These are phyloP conservation scores for Rachycentron canadum DNA, from an alignment of 2,797 vertebrate species.

Conservation along the genomic window DNA sequence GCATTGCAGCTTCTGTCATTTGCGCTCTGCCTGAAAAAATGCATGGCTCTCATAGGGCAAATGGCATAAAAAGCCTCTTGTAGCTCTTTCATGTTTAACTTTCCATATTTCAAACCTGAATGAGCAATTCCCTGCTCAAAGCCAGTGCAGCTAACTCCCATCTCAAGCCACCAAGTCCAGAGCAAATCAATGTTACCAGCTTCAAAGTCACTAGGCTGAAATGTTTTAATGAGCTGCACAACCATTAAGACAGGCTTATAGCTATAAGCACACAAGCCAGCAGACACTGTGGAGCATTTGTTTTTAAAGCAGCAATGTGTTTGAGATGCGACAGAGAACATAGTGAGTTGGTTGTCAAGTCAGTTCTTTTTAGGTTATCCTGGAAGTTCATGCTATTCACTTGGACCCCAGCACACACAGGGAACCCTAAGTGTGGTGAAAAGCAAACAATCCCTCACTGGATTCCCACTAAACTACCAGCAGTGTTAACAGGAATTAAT, in stretches of 20 bases:
- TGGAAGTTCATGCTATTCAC: neutral
- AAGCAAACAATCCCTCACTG: slow-evolving; percentile 24
- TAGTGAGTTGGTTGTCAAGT: neutral
- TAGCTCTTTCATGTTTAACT: slow-evolving; percentile 37
- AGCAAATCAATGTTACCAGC: slow-evolving; percentile 34
- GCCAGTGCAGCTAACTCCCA: slow-evolving; percentile 44
- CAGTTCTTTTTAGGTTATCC: neutral
- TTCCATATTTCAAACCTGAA: slow-evolving; percentile 34
- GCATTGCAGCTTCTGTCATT: slow-evolving; percentile 13
- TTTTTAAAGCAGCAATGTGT: neutral
- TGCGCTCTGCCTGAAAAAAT: neutral
- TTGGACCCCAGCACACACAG: neutral
- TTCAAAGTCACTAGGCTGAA: slow-evolving; percentile 40
- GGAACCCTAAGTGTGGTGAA: neutral
- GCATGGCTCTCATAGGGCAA: slow-evolving; percentile 13
- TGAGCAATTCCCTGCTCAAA: slow-evolving; percentile 35
- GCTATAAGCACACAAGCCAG: slow-evolving; percentile 11
- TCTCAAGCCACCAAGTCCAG: slow-evolving; percentile 28
- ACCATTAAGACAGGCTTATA: slow-evolving; percentile 42
- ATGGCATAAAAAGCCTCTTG: slow-evolving; percentile 34
- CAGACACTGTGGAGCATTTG: neutral
- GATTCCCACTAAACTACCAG: slow-evolving; percentile 13
- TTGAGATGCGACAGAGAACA: slow-evolving; percentile 1
- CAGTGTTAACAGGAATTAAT: slow-evolving; percentile 24
- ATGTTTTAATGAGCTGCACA: slow-evolving; percentile 54